Percentiles rank a stretch among this genome's conserved stretches.
Conservation (phyloP, 1,140 invertebrate genomes). For the Drosophila jambulina region DNA sequence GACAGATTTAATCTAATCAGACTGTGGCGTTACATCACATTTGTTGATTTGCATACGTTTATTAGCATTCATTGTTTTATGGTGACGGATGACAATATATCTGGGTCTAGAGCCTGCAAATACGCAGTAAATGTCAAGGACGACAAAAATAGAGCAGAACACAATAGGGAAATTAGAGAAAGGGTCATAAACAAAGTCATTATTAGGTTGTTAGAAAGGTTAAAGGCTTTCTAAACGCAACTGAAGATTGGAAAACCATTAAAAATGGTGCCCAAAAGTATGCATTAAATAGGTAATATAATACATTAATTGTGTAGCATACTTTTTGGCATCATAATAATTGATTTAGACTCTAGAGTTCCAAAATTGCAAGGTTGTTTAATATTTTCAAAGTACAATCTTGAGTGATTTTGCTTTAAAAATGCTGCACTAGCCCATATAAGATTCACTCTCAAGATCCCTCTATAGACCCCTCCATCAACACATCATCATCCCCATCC, state of each 20-base stretch:
- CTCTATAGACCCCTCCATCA: conserved; percentile 7
- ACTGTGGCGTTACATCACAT: conserved; percentile 16
- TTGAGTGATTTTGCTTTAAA: background rate
- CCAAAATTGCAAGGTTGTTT: background rate
- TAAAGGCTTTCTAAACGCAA: background rate
- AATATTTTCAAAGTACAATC: background rate
- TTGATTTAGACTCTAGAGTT: background rate
- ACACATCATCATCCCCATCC: conserved; percentile 15
- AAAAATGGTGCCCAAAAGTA: background rate
- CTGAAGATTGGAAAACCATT: background rate
- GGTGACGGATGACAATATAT: conserved; percentile 6
- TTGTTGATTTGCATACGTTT: conserved; percentile 43
- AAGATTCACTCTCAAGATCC: background rate
- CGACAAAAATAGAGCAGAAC: background rate
- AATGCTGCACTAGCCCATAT: background rate
- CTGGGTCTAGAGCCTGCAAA: background rate
- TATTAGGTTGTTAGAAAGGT: background rate
- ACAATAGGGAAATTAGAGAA: background rate
- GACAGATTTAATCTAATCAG: conserved; percentile 67
- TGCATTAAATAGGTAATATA: background rate
- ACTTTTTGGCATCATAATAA: background rate
- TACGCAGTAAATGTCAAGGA: conserved; percentile 11
- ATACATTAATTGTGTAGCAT: background rate
- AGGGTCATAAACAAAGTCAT: background rate
- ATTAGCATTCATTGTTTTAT: conserved; percentile 71